Percentiles rank a stretch among this genome's conserved stretches.
These are phyloP conservation scores for Zosterops borbonicus DNA, from an alignment of 2,113 vertebrate species.

Conservation along the genomic window DNA sequence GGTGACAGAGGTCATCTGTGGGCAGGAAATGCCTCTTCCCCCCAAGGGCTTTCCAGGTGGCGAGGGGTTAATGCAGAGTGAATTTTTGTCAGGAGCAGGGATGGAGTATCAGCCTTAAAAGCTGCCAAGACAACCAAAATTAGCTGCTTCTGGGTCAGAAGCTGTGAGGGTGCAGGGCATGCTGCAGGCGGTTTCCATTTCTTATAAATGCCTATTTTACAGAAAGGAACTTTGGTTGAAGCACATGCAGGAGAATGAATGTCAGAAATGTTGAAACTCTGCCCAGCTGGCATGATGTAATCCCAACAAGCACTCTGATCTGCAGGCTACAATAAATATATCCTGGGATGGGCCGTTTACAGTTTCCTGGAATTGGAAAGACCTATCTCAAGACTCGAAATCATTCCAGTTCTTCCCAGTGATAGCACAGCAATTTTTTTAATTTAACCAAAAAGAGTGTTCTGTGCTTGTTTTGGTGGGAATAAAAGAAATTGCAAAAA, in stretches of 20 bases:
- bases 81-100: neutral
- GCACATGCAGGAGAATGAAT: slow-evolving; percentile 21
- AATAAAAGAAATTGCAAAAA: neutral
- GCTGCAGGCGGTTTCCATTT: slow-evolving; percentile 49
- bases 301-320: neutral
- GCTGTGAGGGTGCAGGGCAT: neutral
- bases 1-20: neutral
- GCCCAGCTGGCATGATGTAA: slow-evolving; percentile 51
- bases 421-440: neutral
- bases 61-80: neutral
- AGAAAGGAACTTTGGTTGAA: slow-evolving; percentile 45
- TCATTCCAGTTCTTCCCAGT: neutral
- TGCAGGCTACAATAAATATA: neutral
- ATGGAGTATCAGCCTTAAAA: neutral
- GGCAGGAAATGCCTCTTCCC: neutral
- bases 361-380: slow-evolving; percentile 46
- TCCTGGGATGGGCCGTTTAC: slow-evolving; percentile 4
- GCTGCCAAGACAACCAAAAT: too few species aligned
- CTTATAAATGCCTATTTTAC: slow-evolving; percentile 60
- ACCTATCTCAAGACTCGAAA: neutral
- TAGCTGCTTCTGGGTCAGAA: neutral
- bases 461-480: neutral
- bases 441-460: neutral
- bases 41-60: neutral
- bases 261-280: slow-evolving; percentile 38